These are phyloP conservation scores for Cantharis lateralis DNA, from an alignment of 2,888 invertebrate species.

Conservation along the genomic window DNA sequence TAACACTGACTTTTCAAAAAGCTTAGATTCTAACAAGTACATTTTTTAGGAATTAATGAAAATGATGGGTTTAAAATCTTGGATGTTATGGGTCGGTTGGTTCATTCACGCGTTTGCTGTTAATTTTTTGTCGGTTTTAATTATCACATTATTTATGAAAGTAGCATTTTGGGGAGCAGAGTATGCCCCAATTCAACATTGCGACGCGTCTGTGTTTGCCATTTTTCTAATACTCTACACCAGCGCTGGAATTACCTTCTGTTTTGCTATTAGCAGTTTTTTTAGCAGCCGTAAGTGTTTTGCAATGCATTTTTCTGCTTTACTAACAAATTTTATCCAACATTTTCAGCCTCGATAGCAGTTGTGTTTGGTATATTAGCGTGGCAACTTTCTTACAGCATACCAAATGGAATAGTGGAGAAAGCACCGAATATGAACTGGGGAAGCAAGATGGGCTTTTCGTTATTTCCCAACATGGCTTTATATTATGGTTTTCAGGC, in stretches of 20 bases:
- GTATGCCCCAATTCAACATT: conserved; percentile 70
- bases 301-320: background rate
- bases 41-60: conserved; percentile 81
- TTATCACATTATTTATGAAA: conserved; percentile 66
- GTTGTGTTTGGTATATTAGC: conserved; percentile 48
- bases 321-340: background rate
- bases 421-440: conserved; percentile 29
- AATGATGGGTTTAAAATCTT: conserved; percentile 85
- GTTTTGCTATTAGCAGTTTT: conserved; percentile 77
- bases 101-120: conserved; percentile 77
- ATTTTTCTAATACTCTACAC: conserved; percentile 74
- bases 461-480: conserved; percentile 50
- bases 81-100: conserved; percentile 88
- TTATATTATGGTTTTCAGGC: conserved; percentile 48
- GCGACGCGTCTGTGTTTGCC: conserved; percentile 67
- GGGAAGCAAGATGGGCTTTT: conserved; percentile 39
- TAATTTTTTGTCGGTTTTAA: conserved; percentile 63
- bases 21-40: background rate
- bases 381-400: conserved; percentile 49
- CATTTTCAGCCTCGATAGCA: conserved; percentile 47
- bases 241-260: conserved; percentile 71
- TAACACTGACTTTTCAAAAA: background rate
- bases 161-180: conserved; percentile 53
- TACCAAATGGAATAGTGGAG: conserved; percentile 42
- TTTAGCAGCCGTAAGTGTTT: conserved; percentile 72